A percentile compares a stretch with the other conserved stretches of the same genome.
phyloP scores from a whole-genome alignment of 1,140 invertebrate species.

The Drosophila carrolli region DNA sequence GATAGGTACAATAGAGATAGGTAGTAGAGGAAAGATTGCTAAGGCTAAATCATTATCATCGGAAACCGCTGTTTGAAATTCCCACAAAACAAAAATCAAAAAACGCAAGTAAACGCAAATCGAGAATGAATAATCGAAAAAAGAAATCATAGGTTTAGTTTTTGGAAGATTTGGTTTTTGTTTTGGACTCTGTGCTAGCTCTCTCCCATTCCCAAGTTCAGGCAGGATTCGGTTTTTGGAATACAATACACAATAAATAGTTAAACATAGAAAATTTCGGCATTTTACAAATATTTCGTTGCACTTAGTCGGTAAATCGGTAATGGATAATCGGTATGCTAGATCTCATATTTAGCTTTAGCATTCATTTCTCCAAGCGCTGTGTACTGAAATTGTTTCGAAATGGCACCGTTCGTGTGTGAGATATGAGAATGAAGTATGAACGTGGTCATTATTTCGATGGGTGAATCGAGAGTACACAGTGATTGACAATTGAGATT shows the following conservation, averaged over 20 bases:
- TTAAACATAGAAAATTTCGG: slow-evolving; percentile 70
- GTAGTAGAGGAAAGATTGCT: slow-evolving; percentile 72
- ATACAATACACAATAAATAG: slow-evolving; percentile 78
- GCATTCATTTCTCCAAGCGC: slow-evolving; percentile 80
- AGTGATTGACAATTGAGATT: not conserved
- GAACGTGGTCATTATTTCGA: slow-evolving; percentile 23
- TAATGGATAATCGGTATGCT: slow-evolving; percentile 50
- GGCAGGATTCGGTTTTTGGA: slow-evolving; percentile 69
- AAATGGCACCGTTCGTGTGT: slow-evolving; percentile 46
- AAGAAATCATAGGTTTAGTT: slow-evolving; percentile 33
- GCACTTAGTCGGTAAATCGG: slow-evolving; percentile 68
- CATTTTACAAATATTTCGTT: slow-evolving; percentile 54
- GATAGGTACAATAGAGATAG: slow-evolving; percentile 54
- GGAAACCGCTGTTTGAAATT: slow-evolving; percentile 55
- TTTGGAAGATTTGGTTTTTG: slow-evolving; percentile 54
- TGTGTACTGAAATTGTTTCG: slow-evolving; percentile 58
- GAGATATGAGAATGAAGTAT: slow-evolving; percentile 25
- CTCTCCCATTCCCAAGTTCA: slow-evolving; percentile 85
- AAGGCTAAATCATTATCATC: slow-evolving; percentile 77
- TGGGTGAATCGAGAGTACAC: slow-evolving; percentile 12
- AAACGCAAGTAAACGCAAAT: slow-evolving; percentile 46
- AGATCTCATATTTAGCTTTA: slow-evolving; percentile 79
- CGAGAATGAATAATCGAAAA: slow-evolving; percentile 36
- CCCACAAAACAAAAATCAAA: slow-evolving; percentile 35
- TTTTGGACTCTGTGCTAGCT: slow-evolving; percentile 83